Evolutionary conservation across 2,797 vertebrate genomes (phyloP).

Genomic region (Salarias fasciatus): DNA sequence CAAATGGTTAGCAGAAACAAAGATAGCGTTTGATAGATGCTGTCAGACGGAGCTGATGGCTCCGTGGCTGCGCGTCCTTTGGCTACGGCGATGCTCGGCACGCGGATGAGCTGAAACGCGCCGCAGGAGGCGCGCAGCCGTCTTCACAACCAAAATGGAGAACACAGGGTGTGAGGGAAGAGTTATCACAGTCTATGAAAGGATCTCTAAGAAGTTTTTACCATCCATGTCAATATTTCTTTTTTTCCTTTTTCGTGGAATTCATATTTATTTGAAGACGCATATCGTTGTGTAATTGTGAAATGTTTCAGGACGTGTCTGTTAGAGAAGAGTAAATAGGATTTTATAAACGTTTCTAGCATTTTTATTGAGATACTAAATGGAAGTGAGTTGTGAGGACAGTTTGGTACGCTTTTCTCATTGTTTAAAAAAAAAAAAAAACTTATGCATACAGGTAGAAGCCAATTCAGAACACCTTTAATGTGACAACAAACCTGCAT

Average conservation of each 20-base stretch:
- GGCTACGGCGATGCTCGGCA: not conserved
- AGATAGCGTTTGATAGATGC: constrained; percentile 1
- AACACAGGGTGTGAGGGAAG: constrained; percentile 2
- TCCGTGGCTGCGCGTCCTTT: constrained; percentile 5
- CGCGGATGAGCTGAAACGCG: not conserved
- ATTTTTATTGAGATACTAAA: constrained; percentile 50
- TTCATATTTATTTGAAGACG: constrained; percentile 74
- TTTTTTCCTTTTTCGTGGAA: constrained; percentile 24
- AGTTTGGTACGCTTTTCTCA: constrained; percentile 62
- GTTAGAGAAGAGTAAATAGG: constrained; percentile 39
- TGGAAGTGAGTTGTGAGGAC: constrained; percentile 34
- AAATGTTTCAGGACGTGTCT: constrained; percentile 46
- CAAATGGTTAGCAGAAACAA: constrained; percentile 24
- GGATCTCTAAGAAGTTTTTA: constrained; percentile 31
- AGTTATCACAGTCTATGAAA: too few relatives aligned
- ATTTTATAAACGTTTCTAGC: constrained; percentile 58
- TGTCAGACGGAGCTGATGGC: constrained; percentile 11
- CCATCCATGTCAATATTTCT: constrained; percentile 15
- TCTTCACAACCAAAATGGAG: constrained; percentile 22
- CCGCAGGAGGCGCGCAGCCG: not conserved
- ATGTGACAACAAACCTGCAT: constrained; percentile 11
- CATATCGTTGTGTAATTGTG: constrained; percentile 60
- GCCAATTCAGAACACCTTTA: constrained; percentile 29
- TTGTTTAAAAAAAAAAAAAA: constrained; percentile 20
- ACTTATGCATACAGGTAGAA: constrained; percentile 17